Base-by-base conservation (phyloP, 2,113 vertebrate species). In the Mormoops blainvillei region DNA sequence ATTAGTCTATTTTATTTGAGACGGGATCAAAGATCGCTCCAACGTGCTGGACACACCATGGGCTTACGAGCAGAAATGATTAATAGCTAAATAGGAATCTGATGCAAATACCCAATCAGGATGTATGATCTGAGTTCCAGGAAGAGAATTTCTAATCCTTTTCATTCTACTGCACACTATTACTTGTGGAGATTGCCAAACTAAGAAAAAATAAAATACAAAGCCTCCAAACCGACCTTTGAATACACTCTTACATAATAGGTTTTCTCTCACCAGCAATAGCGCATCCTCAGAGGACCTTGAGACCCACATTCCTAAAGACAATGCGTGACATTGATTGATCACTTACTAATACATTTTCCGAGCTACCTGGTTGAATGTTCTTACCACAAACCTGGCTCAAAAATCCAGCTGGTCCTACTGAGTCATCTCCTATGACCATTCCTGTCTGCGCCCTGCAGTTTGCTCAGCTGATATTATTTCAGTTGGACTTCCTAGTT, bases 1-100 rank as follows among this genome's bases (percentile, higher is more conserved):
- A 97, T 98, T 97, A 0, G 68, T 97, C 97, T 98, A 67, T 98
- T 98, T 98, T 97, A 98, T 97, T 98, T 98, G 98, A 97, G 98
- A 94, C 15, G 92, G 77, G 95, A 97, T 97, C 92, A 97, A 97
- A 98, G 97, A 81, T 81, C 97, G 89, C 95, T 96, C 95, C 88
- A 70, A 97, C 24, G 78, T 98, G 94, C 92, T 38, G 68, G 93
- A 92, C 95, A 97, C 96, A 97, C 97, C 97, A 96, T 96, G 94
- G 85, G 84, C 96, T 98, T 92, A 81, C 97, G 95, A 98, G 89
- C 93, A 85, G 97, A 97, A 97, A 83, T 71, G 91, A 89, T 87
- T 92, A 97, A 91, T 96, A 94, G 97, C 95, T 97, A 98, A 98
- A 94, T 48, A 4, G 28, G 97, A 97, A 96, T 97, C 97, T 97